These are phyloP conservation scores for Aselliscus stoliczkanus DNA, from an alignment of 2,797 vertebrate species.

Conservation along the genomic window DNA sequence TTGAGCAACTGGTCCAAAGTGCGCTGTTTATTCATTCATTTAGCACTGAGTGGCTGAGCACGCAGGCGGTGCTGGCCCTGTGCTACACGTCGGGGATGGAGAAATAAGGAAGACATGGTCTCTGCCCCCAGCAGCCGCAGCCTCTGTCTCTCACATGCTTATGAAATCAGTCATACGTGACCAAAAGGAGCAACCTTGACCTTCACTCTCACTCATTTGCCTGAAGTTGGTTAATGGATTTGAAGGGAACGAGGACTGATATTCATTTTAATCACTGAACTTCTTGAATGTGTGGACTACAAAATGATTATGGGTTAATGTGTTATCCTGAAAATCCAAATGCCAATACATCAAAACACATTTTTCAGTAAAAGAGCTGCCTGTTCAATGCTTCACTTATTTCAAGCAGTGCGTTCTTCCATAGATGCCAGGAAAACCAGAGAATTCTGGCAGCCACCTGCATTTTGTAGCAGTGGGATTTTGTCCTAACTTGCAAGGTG, in stretches of 20 bases:
- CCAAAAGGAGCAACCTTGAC: not conserved
- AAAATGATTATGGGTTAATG: slow-evolving; percentile 4
- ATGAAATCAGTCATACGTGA: slow-evolving; percentile 3
- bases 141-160: not conserved
- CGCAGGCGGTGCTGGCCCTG: rapidly evolving
- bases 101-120: not conserved
- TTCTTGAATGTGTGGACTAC: not conserved
- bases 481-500: not conserved
- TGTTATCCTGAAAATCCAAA: not conserved
- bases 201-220: not conserved
- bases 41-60: not conserved
- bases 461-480: not conserved
- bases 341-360: not conserved
- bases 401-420: not conserved
- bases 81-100: not conserved
- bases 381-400: not conserved
- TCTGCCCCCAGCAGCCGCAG: not conserved
- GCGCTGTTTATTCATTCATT: not conserved
- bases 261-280: slow-evolving; percentile 42
- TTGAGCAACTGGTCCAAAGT: not conserved
- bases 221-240: slow-evolving; percentile 35
- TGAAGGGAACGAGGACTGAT: not conserved
- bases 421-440: not conserved
- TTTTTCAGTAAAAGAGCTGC: not conserved
- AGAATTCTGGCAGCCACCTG: not conserved